phyloP scores from a whole-genome alignment of 1,140 invertebrate species.

The Trypoxylus dichotomus region DNA sequence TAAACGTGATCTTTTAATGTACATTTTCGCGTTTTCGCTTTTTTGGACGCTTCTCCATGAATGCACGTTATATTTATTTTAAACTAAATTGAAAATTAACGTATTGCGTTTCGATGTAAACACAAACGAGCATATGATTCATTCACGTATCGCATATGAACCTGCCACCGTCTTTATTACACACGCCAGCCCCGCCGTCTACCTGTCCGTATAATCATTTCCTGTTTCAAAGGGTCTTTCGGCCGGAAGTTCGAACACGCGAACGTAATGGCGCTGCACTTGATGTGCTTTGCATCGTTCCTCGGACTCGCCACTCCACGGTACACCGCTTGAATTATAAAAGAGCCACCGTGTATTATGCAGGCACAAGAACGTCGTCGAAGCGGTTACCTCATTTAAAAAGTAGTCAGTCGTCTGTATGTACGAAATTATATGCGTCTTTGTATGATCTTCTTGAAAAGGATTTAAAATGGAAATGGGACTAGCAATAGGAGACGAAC shows the following conservation, averaged over 20 bases:
- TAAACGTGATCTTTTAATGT: background rate
- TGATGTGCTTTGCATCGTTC: constrained; percentile 11
- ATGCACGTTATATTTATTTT: background rate
- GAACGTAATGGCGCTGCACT: constrained; percentile 12
- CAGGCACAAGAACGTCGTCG: background rate
- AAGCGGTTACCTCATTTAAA: background rate
- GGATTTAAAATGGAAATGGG: no score
- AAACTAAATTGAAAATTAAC: no score
- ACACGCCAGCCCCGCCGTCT: background rate
- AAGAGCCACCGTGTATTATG: background rate
- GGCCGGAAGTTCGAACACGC: constrained; percentile 23
- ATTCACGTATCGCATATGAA: constrained; percentile 7
- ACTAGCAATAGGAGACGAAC: no score
- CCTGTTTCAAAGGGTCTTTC: constrained; percentile 8
- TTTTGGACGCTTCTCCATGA: background rate
- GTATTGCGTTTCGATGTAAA: background rate
- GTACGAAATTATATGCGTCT: background rate
- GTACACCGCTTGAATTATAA: background rate
- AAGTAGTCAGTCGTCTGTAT: background rate
- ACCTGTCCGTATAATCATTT: constrained; percentile 13
- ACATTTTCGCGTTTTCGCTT: no score
- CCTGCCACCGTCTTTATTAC: background rate
- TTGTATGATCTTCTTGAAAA: background rate
- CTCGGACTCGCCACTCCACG: background rate
- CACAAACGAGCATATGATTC: background rate